A percentile compares a stretch with the other conserved stretches of the same genome.
These are phyloP conservation scores for Hippasteria phrygiana DNA, from an alignment of 53 echinoderm and acorn worm species.

Conservation along the genomic window DNA sequence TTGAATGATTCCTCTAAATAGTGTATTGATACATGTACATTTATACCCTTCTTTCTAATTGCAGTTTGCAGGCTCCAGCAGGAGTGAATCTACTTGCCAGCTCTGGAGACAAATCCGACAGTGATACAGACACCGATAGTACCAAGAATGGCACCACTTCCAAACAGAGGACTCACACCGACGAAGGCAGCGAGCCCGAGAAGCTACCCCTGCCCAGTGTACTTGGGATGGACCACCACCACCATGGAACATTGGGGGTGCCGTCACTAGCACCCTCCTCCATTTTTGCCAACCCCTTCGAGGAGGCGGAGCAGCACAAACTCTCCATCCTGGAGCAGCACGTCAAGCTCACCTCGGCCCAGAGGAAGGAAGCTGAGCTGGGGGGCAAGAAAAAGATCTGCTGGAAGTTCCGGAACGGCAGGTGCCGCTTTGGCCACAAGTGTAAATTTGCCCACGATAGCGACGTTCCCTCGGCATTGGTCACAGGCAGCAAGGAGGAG, in stretches of 20 bases:
- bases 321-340: conserved; percentile 88
- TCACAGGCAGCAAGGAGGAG: conserved; percentile 10
- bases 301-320: conserved; percentile 72
- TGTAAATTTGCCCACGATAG: conserved; percentile 80
- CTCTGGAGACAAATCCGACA: conserved; percentile 51
- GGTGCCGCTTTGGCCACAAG: conserved; percentile 82
- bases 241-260: not conserved
- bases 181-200: not conserved
- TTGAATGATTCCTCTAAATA: not conserved
- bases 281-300: conserved; percentile 83
- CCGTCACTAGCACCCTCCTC: conserved; percentile 45
- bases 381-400: conserved; percentile 73
- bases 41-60: not conserved
- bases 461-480: conserved; percentile 12
- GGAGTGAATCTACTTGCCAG: conserved; percentile 51
- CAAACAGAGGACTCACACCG: not conserved
- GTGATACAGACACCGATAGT: conserved; percentile 31
- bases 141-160: not conserved
- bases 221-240: not conserved
- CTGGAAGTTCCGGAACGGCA: conserved; percentile 81
- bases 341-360: conserved; percentile 78
- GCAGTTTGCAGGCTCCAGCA: not conserved
- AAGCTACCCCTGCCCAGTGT: conserved; percentile 51
- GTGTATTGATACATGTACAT: not conserved
- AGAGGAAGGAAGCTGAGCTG: conserved; percentile 44